phyloP scores from a whole-genome alignment of 2,797 vertebrate genomes.

The Eulemur coronatus region DNA sequence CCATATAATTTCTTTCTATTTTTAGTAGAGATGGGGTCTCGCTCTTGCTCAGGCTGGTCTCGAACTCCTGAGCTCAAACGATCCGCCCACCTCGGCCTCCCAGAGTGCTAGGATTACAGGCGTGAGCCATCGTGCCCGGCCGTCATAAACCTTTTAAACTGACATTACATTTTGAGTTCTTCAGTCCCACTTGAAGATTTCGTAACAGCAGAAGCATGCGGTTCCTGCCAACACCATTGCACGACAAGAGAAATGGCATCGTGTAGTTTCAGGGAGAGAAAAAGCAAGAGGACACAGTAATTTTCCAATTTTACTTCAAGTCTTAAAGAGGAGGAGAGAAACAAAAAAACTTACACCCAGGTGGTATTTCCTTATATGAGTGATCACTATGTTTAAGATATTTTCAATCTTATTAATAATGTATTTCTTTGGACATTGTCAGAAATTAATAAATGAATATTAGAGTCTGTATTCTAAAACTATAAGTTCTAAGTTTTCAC shows the following conservation, averaged over 20 bases:
- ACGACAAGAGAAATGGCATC: neutral
- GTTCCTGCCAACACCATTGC: neutral
- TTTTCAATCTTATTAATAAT: neutral
- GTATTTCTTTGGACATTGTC: neutral
- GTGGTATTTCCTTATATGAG: neutral
- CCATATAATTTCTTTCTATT: too few species aligned
- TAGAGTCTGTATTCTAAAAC: neutral
- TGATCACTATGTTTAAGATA: neutral
- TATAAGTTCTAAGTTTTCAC: neutral
- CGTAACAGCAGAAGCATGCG: neutral
- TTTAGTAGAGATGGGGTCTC: too few species aligned
- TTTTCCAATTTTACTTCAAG: neutral
- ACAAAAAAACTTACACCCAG: neutral
- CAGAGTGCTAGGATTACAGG: too few species aligned
- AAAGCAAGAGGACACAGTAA: neutral
- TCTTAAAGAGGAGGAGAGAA: neutral
- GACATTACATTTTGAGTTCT: neutral
- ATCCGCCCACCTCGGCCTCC: too few species aligned
- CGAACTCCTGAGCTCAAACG: too few species aligned
- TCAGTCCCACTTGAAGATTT: neutral
- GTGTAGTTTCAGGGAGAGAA: neutral
- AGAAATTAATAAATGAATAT: neutral
- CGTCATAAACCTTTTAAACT: conserved; percentile 12
- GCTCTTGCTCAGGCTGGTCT: too few species aligned
- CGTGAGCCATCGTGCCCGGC: too few species aligned